Percentiles rank a stretch among this genome's conserved stretches.
Evolutionary conservation across 2,797 vertebrate genomes (phyloP).

Genomic region (Euphonia xanthogaster): DNA sequence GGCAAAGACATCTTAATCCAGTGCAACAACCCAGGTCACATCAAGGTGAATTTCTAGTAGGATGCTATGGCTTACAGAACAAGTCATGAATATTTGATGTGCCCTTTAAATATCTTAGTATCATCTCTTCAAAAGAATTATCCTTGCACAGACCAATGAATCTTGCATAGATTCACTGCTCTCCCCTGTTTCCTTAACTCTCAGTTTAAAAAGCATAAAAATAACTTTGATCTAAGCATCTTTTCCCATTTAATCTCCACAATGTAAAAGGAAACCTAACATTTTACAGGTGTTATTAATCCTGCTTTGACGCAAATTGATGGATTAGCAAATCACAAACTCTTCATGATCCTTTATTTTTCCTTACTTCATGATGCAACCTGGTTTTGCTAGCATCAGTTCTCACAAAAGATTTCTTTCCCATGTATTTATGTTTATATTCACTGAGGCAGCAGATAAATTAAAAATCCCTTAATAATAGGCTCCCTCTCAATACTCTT

Average conservation of each 20-base stretch:
- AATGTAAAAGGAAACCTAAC: neutral
- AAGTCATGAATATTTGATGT: conserved; percentile 54
- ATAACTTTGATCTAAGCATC: neutral
- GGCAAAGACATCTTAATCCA: neutral
- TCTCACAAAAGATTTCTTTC: neutral
- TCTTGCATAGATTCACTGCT: neutral
- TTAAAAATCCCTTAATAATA: neutral
- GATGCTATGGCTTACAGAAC: conserved; percentile 12
- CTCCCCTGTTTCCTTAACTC: neutral
- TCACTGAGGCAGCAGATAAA: neutral
- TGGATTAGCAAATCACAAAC: neutral
- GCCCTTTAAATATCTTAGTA: conserved; percentile 53
- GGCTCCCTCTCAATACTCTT: neutral
- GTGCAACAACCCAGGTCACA: conserved; percentile 14
- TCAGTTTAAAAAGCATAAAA: neutral
- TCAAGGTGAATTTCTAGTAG: conserved; percentile 32
- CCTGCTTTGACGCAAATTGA: neutral
- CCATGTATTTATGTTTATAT: neutral
- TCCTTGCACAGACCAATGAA: conserved; percentile 14
- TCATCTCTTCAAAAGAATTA: conserved; percentile 32
- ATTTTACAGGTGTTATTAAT: neutral
- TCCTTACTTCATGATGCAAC: neutral
- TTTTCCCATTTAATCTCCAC: neutral
- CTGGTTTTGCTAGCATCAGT: neutral
- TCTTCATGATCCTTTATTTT: neutral